Percentiles rank a stretch among this genome's conserved stretches.
These are phyloP conservation scores for Peromyscus attwateri DNA, from an alignment of 2,797 vertebrate species.

Conservation along the genomic window DNA sequence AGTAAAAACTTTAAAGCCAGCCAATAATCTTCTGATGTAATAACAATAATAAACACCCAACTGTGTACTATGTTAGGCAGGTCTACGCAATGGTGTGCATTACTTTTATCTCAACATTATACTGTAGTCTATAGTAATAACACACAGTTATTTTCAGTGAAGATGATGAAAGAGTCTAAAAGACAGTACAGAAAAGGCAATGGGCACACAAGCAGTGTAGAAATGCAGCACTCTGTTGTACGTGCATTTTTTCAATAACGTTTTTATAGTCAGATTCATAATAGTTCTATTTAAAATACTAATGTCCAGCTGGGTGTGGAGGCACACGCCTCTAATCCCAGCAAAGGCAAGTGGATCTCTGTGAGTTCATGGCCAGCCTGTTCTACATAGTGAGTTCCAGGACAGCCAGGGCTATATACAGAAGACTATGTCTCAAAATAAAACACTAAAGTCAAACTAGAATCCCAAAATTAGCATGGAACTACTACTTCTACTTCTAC, in stretches of 20 bases:
- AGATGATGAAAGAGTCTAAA: background rate
- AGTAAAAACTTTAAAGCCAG: background rate
- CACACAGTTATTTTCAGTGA: background rate
- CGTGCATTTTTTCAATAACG: background rate
- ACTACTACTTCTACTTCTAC: no score
- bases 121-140: background rate
- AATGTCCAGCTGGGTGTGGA: background rate
- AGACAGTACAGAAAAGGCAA: background rate
- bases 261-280: background rate
- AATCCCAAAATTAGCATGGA: background rate
- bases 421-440: background rate
- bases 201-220: background rate
- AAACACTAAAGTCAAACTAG: background rate
- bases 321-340: background rate
- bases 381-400: background rate
- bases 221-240: background rate
- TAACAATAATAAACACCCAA: background rate
- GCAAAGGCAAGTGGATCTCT: background rate
- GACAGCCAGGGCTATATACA: background rate
- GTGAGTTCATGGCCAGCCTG: background rate
- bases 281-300: slow-evolving; percentile 50
- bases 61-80: background rate
- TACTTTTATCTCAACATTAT: background rate
- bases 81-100: background rate
- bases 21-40: background rate